A percentile compares a stretch with the other conserved stretches of the same genome.
phyloP scores from a whole-genome alignment of 2,888 invertebrate genomes.

The Tubulanus polymorphus region DNA sequence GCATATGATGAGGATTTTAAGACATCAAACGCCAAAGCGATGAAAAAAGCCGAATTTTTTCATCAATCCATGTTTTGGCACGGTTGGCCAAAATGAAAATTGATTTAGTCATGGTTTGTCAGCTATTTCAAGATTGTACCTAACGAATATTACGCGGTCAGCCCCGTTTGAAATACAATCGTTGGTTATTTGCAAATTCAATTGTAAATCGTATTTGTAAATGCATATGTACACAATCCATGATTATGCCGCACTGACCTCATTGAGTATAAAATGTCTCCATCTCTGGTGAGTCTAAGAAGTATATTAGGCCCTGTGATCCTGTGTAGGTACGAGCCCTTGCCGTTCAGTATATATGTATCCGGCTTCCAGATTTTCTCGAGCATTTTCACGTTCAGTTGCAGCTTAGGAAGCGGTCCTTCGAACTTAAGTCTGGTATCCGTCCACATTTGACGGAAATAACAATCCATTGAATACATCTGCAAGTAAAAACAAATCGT shows the following conservation, averaged over 20 bases:
- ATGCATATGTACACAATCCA: too few species aligned
- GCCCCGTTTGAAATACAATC: too few species aligned
- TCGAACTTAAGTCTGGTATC: constrained; percentile 71
- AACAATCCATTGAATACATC: constrained; percentile 84
- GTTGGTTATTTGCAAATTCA: too few species aligned
- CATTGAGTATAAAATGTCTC: constrained; percentile 90
- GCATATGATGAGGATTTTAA: too few species aligned
- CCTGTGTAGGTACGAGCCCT: constrained; percentile 80
- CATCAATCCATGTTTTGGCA: too few species aligned
- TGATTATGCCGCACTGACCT: constrained; percentile 68
- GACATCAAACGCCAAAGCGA: too few species aligned
- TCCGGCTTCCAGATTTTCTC: constrained; percentile 95
- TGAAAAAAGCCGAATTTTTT: too few species aligned
- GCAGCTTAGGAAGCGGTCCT: constrained; percentile 53
- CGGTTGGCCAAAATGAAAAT: too few species aligned
- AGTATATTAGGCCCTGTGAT: constrained; percentile 93
- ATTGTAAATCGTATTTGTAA: too few species aligned
- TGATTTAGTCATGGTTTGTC: too few species aligned
- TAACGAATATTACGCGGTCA: too few species aligned
- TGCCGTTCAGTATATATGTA: constrained; percentile 64
- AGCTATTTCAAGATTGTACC: too few species aligned
- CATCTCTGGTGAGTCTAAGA: constrained; percentile 80
- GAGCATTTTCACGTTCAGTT: constrained; percentile 74
- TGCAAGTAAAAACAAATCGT: constrained; percentile 45
- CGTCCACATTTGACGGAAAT: constrained; percentile 84